Percentiles rank a stretch among this genome's conserved stretches.
phyloP scores from a whole-genome alignment of 2,888 invertebrate species.

The Xylocampa areola region DNA sequence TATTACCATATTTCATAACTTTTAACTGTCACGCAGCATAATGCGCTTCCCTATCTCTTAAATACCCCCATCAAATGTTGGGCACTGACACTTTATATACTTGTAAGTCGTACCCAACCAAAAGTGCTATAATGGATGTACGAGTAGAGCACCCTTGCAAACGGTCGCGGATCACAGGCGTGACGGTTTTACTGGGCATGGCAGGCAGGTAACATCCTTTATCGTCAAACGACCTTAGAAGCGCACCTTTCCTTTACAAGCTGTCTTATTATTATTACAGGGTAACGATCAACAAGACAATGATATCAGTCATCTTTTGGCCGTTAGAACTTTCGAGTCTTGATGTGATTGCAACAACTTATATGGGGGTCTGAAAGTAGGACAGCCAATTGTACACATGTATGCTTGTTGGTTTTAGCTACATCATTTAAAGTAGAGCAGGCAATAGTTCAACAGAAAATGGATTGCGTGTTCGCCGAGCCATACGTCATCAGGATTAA shows the following conservation, averaged over 20 bases:
- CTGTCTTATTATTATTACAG: too few species aligned
- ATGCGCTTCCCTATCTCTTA: conserved; percentile 32
- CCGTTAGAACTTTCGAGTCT: conserved; percentile 6
- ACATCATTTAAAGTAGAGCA: conserved; percentile 11
- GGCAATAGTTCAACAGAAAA: conserved; percentile 7
- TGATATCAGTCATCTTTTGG: conserved; percentile 33
- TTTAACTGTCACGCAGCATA: neutral
- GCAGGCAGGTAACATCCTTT: conserved; percentile 7
- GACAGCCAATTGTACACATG: conserved; percentile 20
- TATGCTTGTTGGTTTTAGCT: neutral
- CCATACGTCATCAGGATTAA: neutral
- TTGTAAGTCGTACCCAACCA: conserved; percentile 21
- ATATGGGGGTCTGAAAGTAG: conserved; percentile 18
- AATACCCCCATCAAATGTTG: conserved; percentile 13
- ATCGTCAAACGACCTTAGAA: neutral
- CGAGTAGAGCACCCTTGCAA: conserved; percentile 13
- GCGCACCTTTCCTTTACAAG: conserved; percentile 15
- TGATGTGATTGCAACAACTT: neutral
- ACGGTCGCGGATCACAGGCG: conserved; percentile 25
- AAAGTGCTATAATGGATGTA: conserved; percentile 13
- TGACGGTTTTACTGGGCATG: conserved; percentile 17
- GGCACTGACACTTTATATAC: conserved; percentile 27
- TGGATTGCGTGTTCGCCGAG: neutral
- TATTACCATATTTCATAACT: neutral
- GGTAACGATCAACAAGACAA: conserved; percentile 36